phyloP scores from a whole-genome alignment of 2,797 vertebrate genomes.

The Euthynnus affinis region DNA sequence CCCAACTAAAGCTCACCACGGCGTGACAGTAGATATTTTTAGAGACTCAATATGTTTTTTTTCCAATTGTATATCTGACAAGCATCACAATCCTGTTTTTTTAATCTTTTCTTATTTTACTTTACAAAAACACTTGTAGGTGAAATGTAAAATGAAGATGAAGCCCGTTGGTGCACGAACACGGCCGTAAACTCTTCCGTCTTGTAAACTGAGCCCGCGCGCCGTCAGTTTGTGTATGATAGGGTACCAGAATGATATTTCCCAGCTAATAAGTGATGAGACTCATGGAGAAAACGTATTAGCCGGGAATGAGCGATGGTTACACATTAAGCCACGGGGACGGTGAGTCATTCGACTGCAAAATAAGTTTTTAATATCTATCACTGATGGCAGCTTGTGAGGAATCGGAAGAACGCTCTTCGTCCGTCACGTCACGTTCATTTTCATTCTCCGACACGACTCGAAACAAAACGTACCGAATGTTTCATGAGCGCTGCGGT shows the following conservation, averaged over 20 bases:
- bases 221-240: neutral
- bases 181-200: neutral
- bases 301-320: neutral
- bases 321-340: slow-evolving; percentile 15
- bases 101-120: no score
- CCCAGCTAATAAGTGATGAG: neutral
- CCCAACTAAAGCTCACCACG: no score
- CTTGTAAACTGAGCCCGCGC: neutral
- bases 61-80: no score
- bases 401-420: no score
- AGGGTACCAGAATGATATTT: neutral
- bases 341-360: slow-evolving; percentile 4
- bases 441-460: slow-evolving; percentile 4
- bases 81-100: no score
- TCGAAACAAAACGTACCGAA: slow-evolving; percentile 2
- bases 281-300: neutral
- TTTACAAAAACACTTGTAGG: no score
- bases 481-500: neutral
- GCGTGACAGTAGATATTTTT: no score
- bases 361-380: neutral
- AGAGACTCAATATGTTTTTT: no score
- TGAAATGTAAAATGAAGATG: no score
- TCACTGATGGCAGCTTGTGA: no score
- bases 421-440: no score
- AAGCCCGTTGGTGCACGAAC: no score